Conservation (phyloP, 2,797 vertebrate genomes). For the Sciurus carolinensis region DNA sequence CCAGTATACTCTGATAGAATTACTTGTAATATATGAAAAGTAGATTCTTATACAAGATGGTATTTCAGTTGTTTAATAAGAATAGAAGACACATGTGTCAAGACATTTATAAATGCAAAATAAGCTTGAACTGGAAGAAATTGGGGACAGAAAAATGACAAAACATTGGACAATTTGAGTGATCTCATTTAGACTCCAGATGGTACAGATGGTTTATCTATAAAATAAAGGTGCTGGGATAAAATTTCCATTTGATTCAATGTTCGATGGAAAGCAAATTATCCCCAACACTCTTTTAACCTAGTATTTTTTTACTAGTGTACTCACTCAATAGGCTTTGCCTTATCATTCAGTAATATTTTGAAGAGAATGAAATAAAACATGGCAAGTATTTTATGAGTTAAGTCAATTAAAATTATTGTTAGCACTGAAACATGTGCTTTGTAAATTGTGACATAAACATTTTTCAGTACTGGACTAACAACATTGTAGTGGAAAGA, state of each 20-base stretch:
- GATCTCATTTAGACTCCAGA: not conserved
- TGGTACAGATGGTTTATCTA: not conserved
- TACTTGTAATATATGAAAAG: not conserved
- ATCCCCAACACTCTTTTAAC: not conserved
- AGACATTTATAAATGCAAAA: not conserved
- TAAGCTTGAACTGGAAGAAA: not conserved
- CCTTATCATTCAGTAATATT: not conserved
- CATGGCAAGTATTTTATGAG: not conserved
- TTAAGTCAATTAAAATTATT: not conserved
- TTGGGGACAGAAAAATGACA: not conserved
- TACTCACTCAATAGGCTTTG: not conserved
- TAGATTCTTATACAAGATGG: not conserved
- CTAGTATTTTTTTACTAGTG: not conserved
- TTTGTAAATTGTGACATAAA: not conserved
- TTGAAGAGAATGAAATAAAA: slow-evolving; percentile 23
- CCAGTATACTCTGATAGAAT: not conserved
- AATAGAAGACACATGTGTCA: not conserved
- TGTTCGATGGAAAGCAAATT: not conserved
- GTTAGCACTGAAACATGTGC: not conserved
- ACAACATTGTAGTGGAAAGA: not conserved
- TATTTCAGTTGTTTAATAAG: slow-evolving; percentile 14
- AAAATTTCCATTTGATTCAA: not conserved
- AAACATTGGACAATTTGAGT: not conserved
- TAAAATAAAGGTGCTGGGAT: not conserved
- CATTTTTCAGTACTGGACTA: not conserved